Evolutionary conservation across 2,888 invertebrate species (phyloP).

Genomic region (Catonia carolina): DNA sequence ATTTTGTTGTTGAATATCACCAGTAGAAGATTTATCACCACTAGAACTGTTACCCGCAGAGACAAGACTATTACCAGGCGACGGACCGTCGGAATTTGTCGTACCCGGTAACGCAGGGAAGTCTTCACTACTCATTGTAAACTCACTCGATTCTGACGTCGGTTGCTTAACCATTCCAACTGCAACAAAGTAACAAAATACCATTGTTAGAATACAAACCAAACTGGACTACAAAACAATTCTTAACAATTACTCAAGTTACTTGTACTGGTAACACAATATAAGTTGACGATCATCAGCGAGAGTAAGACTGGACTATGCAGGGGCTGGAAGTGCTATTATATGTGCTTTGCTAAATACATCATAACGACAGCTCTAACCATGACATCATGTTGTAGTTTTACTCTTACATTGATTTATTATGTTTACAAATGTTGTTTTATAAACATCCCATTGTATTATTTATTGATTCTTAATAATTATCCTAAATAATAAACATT

Average conservation of each 20-base stretch:
- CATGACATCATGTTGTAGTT: too few species aligned
- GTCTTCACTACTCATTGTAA: conserved; percentile 98
- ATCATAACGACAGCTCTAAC: too few species aligned
- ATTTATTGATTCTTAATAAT: too few species aligned
- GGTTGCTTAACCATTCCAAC: conserved; percentile 95
- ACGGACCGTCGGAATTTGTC: conserved; percentile 52
- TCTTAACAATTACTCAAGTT: conserved; percentile 33
- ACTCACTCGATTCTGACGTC: conserved; percentile 84
- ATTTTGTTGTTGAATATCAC: not conserved
- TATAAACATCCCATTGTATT: too few species aligned
- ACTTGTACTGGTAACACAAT: conserved; percentile 30
- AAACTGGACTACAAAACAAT: conserved; percentile 20
- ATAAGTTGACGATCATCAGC: too few species aligned
- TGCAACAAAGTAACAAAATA: conserved; percentile 45
- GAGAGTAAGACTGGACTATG: too few species aligned
- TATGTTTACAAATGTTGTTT: too few species aligned
- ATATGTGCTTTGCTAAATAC: too few species aligned
- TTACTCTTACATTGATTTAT: too few species aligned
- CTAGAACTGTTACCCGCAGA: not conserved
- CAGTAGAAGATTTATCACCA: not conserved
- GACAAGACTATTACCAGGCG: conserved; percentile 52
- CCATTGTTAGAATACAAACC: conserved; percentile 18
- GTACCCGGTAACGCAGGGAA: conserved; percentile 98
- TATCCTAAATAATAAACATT: too few species aligned
- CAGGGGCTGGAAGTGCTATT: too few species aligned